Percentiles rank a stretch among this genome's conserved stretches.
These are phyloP conservation scores for Trinectes maculatus DNA, from an alignment of 2,113 vertebrate genomes.

Conservation along the genomic window DNA sequence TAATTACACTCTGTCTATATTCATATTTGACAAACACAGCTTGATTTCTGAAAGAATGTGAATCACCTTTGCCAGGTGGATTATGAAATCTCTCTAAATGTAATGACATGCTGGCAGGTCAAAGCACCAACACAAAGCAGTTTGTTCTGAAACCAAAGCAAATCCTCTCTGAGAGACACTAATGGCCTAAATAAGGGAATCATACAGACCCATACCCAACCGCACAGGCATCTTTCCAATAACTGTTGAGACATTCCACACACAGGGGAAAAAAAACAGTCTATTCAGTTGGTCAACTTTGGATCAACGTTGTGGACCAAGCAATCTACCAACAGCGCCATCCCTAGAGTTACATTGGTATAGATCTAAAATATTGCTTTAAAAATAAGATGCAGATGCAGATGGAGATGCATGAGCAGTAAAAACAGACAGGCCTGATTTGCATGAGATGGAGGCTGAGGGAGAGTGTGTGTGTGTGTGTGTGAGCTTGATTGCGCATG, in stretches of 20 bases:
- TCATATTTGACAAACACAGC: background rate
- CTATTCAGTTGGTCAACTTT: background rate
- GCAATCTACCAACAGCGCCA: no score
- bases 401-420: slow-evolving; percentile 14
- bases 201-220: no score
- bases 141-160: no score
- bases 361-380: background rate
- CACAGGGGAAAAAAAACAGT: no score
- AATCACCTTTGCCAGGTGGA: no score
- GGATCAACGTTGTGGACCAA: background rate
- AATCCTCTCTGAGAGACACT: no score
- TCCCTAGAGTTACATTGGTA: background rate
- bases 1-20: background rate
- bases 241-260: no score
- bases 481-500: slow-evolving; percentile 15
- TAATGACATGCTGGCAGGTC: no score
- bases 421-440: slow-evolving; percentile 24
- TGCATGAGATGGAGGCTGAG: slow-evolving; percentile 29
- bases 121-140: no score
- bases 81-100: no score
- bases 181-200: no score
- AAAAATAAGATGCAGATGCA: background rate
- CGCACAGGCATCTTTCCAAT: no score
- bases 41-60: background rate
- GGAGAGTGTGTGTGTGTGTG: slow-evolving; percentile 1